These are phyloP conservation scores for Aethes cnicana DNA, from an alignment of 2,888 invertebrate species.

Conservation along the genomic window DNA sequence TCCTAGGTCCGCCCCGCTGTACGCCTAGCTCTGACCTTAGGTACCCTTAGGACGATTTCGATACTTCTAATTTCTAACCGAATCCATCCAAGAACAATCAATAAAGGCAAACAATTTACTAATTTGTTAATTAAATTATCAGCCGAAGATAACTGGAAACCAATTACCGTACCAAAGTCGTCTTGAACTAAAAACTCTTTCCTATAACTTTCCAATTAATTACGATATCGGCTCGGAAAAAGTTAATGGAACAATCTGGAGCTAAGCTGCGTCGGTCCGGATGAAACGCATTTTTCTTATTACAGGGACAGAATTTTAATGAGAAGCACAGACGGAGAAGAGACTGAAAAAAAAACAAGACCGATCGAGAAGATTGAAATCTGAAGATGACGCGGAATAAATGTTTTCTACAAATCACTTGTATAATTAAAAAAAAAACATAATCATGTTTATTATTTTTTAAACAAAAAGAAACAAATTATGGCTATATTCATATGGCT, in stretches of 20 bases:
- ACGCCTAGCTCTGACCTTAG: too few relatives aligned
- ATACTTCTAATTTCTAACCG: too few relatives aligned
- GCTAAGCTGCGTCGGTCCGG: constrained; percentile 41
- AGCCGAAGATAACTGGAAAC: background rate
- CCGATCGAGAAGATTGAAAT: background rate
- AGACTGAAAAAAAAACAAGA: constrained; percentile 8
- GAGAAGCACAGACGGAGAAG: constrained; percentile 29
- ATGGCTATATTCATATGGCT: too few relatives aligned
- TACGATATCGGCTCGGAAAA: constrained; percentile 53
- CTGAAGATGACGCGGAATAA: background rate
- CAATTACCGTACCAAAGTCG: background rate
- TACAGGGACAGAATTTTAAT: constrained; percentile 39
- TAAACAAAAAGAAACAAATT: too few relatives aligned
- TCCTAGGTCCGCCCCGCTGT: too few relatives aligned
- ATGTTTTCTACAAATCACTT: too few relatives aligned
- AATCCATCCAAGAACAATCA: too few relatives aligned
- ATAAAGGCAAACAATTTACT: too few relatives aligned
- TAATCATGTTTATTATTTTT: too few relatives aligned
- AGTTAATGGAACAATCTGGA: constrained; percentile 50
- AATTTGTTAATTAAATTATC: too few relatives aligned
- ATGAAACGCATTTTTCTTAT: constrained; percentile 38
- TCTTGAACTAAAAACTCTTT: constrained; percentile 33
- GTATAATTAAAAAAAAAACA: too few relatives aligned
- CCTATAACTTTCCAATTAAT: constrained; percentile 59
- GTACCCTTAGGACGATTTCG: too few relatives aligned